Evolutionary conservation across 2,113 vertebrate species (phyloP), one percentile per base, ranked within the genome.

Genomic region (Dasyornis broadbenti): DNA sequence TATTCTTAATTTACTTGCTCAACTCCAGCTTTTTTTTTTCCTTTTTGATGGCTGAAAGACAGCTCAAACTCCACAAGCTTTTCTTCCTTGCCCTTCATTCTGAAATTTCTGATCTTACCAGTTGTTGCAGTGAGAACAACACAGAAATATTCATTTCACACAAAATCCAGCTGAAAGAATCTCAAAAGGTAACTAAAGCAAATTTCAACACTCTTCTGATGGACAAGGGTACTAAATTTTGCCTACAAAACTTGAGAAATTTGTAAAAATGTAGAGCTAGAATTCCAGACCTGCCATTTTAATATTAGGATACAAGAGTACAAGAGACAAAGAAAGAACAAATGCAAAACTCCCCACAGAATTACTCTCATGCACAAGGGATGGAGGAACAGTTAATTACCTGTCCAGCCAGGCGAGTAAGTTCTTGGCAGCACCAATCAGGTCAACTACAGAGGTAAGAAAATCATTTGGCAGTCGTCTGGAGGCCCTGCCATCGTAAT

Each of bases 381-480:
- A 28, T 31, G 2, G 59, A 89, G 77, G 64, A 77, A 18, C 15
- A 69, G 30, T 37, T 44, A 92, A 81, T 97, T 98, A 99, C 99
- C 99, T 99, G 98, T 99, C 99, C 57, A 99, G 98, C 99, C 99
- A 99, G 92, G 98, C 99, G 33, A 99, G 95, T 81, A 99, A 97
- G 96, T 98, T 99, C 98, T 99, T 99, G 95, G 98, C 98, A 96
- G 98, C 98, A 96, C 99, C 99, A 83, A 99, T 99, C 94, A 99
- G 97, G 97, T 99, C 99, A 91, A 99, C 98, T 77, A 98, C 98
- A 40, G 99, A 99, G 96, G 98, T 99, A 92, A 99, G 98, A 80
- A 99, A 99, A 90, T 98, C 98, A 73, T 98, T 98, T 92, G 98
- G 98, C 92, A 99, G 97, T 47, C 99, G 98, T 72, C 99, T 96